Conservation (phyloP, 1,140 invertebrate species). For the Dryas iulia region DNA sequence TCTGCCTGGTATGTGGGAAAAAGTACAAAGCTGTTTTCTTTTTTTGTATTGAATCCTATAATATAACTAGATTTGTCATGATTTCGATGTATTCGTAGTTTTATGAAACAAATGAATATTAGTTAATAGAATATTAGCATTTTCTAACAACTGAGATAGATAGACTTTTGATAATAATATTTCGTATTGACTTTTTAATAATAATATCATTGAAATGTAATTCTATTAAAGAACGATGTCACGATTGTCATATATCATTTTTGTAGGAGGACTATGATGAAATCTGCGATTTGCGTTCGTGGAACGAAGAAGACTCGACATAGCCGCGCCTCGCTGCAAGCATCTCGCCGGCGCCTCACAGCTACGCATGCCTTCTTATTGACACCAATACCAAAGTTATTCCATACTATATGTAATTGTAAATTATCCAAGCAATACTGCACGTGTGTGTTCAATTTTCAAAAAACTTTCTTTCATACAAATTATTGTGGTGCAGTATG, state of each 20-base stretch:
- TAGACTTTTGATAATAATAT: too few species aligned
- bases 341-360: conserved; percentile 25
- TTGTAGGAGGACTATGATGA: conserved; percentile 71
- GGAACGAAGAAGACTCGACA: conserved; percentile 74
- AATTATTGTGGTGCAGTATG: conserved; percentile 45
- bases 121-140: too few species aligned
- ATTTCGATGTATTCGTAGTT: too few species aligned
- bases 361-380: conserved; percentile 32
- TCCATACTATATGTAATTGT: conserved; percentile 58
- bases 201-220: too few species aligned
- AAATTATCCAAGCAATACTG: conserved; percentile 49
- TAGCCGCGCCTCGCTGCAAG: conserved; percentile 45
- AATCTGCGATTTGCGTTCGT: conserved; percentile 65
- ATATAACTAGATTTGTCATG: too few species aligned
- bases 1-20: too few species aligned
- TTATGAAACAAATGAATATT: too few species aligned
- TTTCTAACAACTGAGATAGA: too few species aligned
- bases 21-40: too few species aligned
- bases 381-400: conserved; percentile 72
- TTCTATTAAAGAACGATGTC: too few species aligned
- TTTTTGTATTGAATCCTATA: too few species aligned
- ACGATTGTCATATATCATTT: background rate
- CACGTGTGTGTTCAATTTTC: conserved; percentile 44
- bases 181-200: too few species aligned
- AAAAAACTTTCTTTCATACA: conserved; percentile 32